phyloP scores from a whole-genome alignment of 2,797 vertebrate genomes.

The Toxotes lorentzi region DNA sequence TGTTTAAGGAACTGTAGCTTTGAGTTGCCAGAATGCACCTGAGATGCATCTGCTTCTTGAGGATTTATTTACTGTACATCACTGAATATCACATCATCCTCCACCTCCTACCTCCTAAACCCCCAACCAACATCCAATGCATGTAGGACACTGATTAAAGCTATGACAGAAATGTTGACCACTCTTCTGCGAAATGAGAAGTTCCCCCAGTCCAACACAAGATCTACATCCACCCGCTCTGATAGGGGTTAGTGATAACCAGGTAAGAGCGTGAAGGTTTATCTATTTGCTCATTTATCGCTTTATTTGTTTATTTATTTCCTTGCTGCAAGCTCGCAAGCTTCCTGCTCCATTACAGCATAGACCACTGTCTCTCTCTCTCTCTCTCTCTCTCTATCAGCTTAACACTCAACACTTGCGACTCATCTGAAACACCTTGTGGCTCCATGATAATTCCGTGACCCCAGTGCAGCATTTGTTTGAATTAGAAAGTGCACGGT shows the following conservation, averaged over 20 bases:
- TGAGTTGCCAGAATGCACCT: conserved; percentile 38
- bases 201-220: conserved; percentile 34
- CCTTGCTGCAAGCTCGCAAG: conserved; percentile 28
- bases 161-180: conserved; percentile 49
- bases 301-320: conserved; percentile 72
- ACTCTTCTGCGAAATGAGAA: conserved; percentile 82
- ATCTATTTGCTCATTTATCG: conserved; percentile 73
- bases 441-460: conserved; percentile 79
- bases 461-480: conserved; percentile 83
- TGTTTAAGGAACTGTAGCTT: conserved; percentile 18
- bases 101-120: conserved; percentile 6
- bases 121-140: conserved; percentile 39
- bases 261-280: conserved; percentile 43
- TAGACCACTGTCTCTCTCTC: conserved; percentile 2
- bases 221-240: conserved; percentile 64
- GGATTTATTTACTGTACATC: conserved; percentile 62
- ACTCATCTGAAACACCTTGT: conserved; percentile 86
- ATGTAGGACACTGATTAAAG: conserved; percentile 71
- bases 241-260: conserved; percentile 69
- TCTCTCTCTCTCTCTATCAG: conserved; percentile 68
- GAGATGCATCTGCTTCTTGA: conserved; percentile 47
- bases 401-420: conserved; percentile 78
- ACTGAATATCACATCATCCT: conserved; percentile 53
- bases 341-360: conserved; percentile 34
- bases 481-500: conserved; percentile 87